A percentile compares a stretch with the other conserved stretches of the same genome.
These are phyloP conservation scores for Eulithis testata DNA, from an alignment of 2,888 invertebrate species.

Conservation along the genomic window DNA sequence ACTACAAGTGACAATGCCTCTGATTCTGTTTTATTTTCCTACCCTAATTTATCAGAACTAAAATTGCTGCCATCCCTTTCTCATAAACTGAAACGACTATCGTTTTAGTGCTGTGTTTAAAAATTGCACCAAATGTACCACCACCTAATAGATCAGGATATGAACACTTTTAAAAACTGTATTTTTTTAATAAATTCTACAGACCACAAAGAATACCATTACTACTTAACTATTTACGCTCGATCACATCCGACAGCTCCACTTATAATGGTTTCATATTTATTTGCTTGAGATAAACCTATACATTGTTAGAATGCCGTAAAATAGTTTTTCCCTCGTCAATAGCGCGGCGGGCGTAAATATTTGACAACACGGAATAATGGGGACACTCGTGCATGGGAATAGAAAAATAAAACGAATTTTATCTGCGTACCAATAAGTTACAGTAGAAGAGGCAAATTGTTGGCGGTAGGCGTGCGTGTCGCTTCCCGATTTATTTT, in stretches of 20 bases:
- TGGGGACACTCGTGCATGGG: slow-evolving; percentile 41
- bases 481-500: too few species aligned
- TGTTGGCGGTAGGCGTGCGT: too few species aligned
- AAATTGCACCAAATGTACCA: too few species aligned
- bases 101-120: too few species aligned
- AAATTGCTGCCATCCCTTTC: too few species aligned
- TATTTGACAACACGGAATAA: slow-evolving; percentile 58
- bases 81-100: too few species aligned
- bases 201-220: slow-evolving; percentile 3
- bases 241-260: slow-evolving; percentile 10
- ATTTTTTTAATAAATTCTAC: too few species aligned
- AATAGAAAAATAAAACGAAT: slow-evolving; percentile 44
- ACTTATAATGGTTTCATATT: slow-evolving; percentile 44
- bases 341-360: slow-evolving; percentile 58
- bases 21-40: too few species aligned
- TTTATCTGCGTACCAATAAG: background rate
- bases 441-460: background rate
- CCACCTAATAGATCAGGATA: too few species aligned
- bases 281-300: slow-evolving; percentile 53
- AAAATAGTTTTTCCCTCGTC: slow-evolving; percentile 65
- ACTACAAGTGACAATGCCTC: too few species aligned
- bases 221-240: background rate
- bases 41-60: too few species aligned
- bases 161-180: too few species aligned
- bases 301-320: slow-evolving; percentile 50